Conservation (phyloP, 2,113 vertebrate genomes). For the human (Homo sapiens) region GRCh38 chr5:167490001-167490500, state of each 20-base stretch:
- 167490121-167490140: not conserved
- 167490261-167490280: not conserved
- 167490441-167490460: not conserved
- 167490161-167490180: not conserved
- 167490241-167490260: not conserved
- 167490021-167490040: not conserved
- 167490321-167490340: not conserved
- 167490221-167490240: not conserved
- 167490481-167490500: not conserved
- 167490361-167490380: slow-evolving; percentile 9
- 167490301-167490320: not conserved
- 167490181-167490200: not conserved
- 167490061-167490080: not conserved
- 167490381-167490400: not conserved
- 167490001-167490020: not conserved
- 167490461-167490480: not conserved
- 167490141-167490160: not conserved
- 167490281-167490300: slow-evolving; percentile 18
- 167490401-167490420: not conserved
- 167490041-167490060: slow-evolving; percentile 23
- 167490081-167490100: not conserved
- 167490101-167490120: not conserved
- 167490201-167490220: not conserved
- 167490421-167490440: not conserved
- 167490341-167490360: not conserved